Conservation (phyloP, 2,888 invertebrate genomes). For the Buathra laborator region DNA sequence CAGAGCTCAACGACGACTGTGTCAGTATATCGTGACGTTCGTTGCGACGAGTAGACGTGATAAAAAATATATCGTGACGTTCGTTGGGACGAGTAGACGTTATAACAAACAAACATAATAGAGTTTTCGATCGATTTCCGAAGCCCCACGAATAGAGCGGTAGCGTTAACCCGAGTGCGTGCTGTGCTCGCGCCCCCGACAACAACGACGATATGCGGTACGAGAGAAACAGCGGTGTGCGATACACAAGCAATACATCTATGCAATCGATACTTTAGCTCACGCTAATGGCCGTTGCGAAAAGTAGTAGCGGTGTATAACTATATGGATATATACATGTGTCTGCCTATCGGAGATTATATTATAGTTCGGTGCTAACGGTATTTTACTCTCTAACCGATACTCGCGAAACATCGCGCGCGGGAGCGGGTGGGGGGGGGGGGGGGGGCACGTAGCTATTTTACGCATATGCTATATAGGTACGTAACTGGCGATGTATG, state of each 20-base stretch:
- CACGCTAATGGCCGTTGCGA: slow-evolving; percentile 63
- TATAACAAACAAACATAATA: slow-evolving; percentile 38
- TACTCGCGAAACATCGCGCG: not conserved
- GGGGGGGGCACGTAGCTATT: not conserved
- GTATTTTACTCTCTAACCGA: slow-evolving; percentile 47
- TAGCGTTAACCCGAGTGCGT: slow-evolving; percentile 4
- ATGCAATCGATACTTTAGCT: slow-evolving; percentile 60
- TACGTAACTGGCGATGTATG: not conserved
- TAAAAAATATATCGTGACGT: slow-evolving; percentile 20
- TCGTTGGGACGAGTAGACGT: slow-evolving; percentile 29
- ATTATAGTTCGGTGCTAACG: slow-evolving; percentile 52
- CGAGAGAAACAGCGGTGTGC: slow-evolving; percentile 8
- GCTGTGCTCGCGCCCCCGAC: not conserved
- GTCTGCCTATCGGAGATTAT: slow-evolving; percentile 4
- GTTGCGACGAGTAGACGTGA: slow-evolving; percentile 29
- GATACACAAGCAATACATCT: slow-evolving; percentile 46
- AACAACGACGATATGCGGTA: slow-evolving; percentile 10
- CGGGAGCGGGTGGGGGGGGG: slow-evolving; percentile 14
- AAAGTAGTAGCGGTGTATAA: slow-evolving; percentile 26
- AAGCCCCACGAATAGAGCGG: slow-evolving; percentile 25
- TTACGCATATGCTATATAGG: not conserved
- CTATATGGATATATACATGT: not conserved
- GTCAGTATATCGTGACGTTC: slow-evolving; percentile 6
- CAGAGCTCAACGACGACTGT: not conserved
- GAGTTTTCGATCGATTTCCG: slow-evolving; percentile 54